Evolutionary conservation across 2,888 invertebrate genomes (phyloP), one percentile per base, ranked within the genome.

Genomic region (Zaprionus lineosus): DNA sequence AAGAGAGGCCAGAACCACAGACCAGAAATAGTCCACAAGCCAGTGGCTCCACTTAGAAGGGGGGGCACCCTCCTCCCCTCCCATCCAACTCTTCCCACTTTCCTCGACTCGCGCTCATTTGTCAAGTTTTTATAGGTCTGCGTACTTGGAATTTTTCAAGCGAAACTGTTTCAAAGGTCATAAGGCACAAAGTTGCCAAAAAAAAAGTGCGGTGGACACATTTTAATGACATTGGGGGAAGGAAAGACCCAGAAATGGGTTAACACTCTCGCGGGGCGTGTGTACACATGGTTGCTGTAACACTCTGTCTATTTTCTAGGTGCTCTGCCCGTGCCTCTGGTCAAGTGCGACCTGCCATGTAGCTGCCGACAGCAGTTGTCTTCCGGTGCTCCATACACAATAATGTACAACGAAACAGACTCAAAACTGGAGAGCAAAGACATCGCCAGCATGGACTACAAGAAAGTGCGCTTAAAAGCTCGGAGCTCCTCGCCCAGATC

Each of bases 391-490:
- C 57, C 52, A 29, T 59, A 11, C 39, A 57, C 29, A 21, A 53
- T 15, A 57, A 83, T 81, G 85, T 67, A 73, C 79, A 79, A 70
- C 71, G 76, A 59, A 61, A 41, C 44, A 50, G 70, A 64, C 58
- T 60, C 58, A 44, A 11, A 52, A 33, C 24, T 36, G 12, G 28
- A 18, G 6, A 29, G 51, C 28, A 41, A 57, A 36, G 14, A 34
- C 15, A 53, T 53, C 12, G 34, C 15, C 40, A 73, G 46, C 40
- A 60, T 72, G 56, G 74, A 74, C 53, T 86, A 85, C 53, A 87
- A 84, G 51, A 88, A 84, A 70, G 86, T 87, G 39, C 87, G 88
- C 26, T 86, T 88, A 74, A 88, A 87, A 84, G 24, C 9, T 3
- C 11, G n/a, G n/a, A n/a, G n/a, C n/a, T n/a, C n/a, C n/a, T n/a